Percentiles rank a stretch among this genome's conserved stretches.
phyloP scores from a whole-genome alignment of 1,140 invertebrate species.

The Amyelois transitella region DNA sequence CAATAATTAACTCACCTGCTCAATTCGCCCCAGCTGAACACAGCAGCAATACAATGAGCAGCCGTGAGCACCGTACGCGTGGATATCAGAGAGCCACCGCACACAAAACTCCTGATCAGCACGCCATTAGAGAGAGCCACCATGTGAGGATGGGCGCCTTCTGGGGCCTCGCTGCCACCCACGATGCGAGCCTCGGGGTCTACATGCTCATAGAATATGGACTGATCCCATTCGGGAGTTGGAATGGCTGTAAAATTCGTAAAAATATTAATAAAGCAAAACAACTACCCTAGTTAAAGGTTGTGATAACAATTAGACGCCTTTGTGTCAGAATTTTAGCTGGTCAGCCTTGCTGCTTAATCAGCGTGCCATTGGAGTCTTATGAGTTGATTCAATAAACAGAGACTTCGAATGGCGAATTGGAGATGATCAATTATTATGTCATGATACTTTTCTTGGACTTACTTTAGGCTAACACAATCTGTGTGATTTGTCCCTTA shows the following conservation, averaged over 20 bases:
- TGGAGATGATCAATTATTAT: too few species aligned
- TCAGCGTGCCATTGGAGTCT: too few species aligned
- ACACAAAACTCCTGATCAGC: conserved; percentile 27
- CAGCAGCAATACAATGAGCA: conserved; percentile 45
- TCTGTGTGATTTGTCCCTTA: too few species aligned
- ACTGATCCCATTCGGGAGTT: conserved; percentile 26
- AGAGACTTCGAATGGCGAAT: too few species aligned
- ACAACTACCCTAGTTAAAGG: too few species aligned
- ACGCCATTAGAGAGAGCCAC: conserved; percentile 34
- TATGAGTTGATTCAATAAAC: too few species aligned
- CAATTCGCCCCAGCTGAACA: conserved; percentile 19
- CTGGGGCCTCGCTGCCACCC: conserved; percentile 28
- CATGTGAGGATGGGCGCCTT: conserved; percentile 39
- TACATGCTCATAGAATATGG: conserved; percentile 39
- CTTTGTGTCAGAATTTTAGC: too few species aligned
- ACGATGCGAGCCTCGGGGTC: conserved; percentile 31
- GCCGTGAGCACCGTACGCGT: conserved; percentile 39
- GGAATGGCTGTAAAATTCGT: conserved; percentile 22
- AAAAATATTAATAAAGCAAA: neutral
- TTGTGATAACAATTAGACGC: too few species aligned
- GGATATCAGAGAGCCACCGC: conserved; percentile 44
- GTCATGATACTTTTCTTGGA: too few species aligned
- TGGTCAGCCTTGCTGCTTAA: too few species aligned
- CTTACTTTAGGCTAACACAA: too few species aligned
- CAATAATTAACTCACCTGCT: conserved; percentile 15